Conservation (phyloP, 1,140 invertebrate genomes). For the Chrysopa pallens region DNA sequence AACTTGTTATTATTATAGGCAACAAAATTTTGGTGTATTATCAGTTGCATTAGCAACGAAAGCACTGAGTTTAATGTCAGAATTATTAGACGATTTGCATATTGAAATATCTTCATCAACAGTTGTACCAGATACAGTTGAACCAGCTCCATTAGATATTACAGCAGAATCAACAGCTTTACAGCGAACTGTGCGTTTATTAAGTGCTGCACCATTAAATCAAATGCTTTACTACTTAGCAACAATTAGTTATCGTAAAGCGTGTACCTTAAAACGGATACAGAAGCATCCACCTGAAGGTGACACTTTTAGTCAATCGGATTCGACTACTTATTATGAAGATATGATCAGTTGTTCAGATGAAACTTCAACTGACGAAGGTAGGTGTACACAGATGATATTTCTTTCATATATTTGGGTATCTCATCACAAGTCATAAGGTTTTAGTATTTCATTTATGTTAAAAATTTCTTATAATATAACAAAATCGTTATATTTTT, state of each 20-base stretch:
- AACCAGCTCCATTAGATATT: constrained; percentile 36
- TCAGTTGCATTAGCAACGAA: constrained; percentile 63
- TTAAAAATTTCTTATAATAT: too few species aligned
- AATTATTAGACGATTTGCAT: constrained; percentile 48
- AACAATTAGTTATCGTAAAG: constrained; percentile 77
- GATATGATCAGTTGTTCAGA: constrained; percentile 79
- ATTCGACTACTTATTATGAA: constrained; percentile 85
- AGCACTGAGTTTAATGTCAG: constrained; percentile 43
- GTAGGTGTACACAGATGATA: constrained; percentile 19
- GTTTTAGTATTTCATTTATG: too few species aligned
- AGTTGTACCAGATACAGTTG: constrained; percentile 14
- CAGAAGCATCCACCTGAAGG: constrained; percentile 61
- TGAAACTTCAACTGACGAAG: constrained; percentile 73
- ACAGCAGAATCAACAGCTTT: constrained; percentile 40
- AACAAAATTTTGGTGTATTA: constrained; percentile 65
- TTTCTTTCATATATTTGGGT: too few species aligned
- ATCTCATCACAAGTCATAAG: too few species aligned
- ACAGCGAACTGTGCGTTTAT: constrained; percentile 44
- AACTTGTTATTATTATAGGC: constrained; percentile 21
- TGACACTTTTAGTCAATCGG: constrained; percentile 67
- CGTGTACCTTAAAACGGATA: constrained; percentile 62
- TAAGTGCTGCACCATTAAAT: constrained; percentile 44
- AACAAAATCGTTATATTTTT: too few species aligned
- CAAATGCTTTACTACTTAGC: constrained; percentile 74
- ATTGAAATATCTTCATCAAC: constrained; percentile 26